Base-by-base conservation (phyloP, 2,797 vertebrate species). In the Aselliscus stoliczkanus region DNA sequence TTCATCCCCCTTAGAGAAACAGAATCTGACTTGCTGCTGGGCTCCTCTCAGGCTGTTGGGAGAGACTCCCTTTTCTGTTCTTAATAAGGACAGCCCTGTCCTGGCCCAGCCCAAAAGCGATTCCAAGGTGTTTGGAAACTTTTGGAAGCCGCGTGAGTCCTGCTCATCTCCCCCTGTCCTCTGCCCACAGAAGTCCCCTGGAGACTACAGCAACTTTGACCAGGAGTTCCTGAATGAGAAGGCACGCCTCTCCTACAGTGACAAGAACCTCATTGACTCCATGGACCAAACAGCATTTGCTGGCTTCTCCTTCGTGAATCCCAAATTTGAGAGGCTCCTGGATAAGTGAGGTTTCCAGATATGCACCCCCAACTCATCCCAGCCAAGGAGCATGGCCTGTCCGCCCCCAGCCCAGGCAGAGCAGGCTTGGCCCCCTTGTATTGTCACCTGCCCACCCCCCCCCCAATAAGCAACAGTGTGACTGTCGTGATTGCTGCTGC, bases 181-280 rank as follows among this genome's bases (percentile, higher is more conserved):
- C 29, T 96, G 23, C 60, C 75, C 12, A 47, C 98, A 99, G 99
- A 99, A 99, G 98, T 99, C 99, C 29, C 94, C 99, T 4, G 99
- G 97, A 4, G 99, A 99, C 98, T 99, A 99, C 98, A 99, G 97
- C 99, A 99, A 99, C 98, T 99, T 99, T 31, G 99, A 99, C 98
- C 98, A 99, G 67, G 99, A 99, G 97, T 99, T 99, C 97, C 98
- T 99, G 97, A 99, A 98, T 0, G 99, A 99, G 98, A 99, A 99
- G 96, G 98, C 99, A 0, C 99, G 99, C 42, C 95, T 99, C 73
- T 99, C 99, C 23, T 99, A 99, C 73, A 98, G 98, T 0, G 99
- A 99, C 98, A 99, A 99, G 98, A 99, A 99, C 98, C 98, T 99
- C 92, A 99, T 99, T 0, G 99, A 99, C 97, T 99, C 99, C 96